Conservation (phyloP, 2,888 invertebrate species). For the Andrena trimmerana region DNA sequence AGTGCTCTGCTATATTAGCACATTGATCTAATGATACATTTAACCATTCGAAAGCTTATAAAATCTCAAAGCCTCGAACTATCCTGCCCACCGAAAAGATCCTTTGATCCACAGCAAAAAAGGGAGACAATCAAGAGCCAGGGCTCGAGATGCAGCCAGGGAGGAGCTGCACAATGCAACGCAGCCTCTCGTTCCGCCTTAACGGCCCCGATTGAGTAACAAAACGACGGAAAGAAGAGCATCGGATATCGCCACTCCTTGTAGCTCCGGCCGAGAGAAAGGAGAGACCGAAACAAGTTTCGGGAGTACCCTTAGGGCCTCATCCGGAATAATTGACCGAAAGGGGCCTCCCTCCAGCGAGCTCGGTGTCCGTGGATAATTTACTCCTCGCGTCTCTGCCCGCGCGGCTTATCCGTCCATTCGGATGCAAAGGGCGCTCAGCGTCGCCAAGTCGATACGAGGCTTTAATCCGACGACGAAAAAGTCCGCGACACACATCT, state of each 20-base stretch:
- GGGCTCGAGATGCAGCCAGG: neutral
- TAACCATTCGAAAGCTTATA: too few species aligned
- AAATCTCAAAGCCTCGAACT: too few species aligned
- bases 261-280: constrained; percentile 43
- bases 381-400: constrained; percentile 54
- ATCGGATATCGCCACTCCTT: constrained; percentile 52
- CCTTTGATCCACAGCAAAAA: neutral
- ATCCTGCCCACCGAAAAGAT: too few species aligned
- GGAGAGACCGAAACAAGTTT: constrained; percentile 70
- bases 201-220: constrained; percentile 38
- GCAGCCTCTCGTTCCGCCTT: constrained; percentile 42
- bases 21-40: too few species aligned
- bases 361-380: constrained; percentile 57
- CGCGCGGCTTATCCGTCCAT: constrained; percentile 63
- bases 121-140: neutral
- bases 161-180: constrained; percentile 15
- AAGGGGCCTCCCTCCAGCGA: constrained; percentile 38
- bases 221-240: constrained; percentile 50
- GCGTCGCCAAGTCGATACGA: constrained; percentile 27
- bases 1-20: neutral
- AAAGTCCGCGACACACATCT: constrained; percentile 3
- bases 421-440: constrained; percentile 68
- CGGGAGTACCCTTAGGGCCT: constrained; percentile 68
- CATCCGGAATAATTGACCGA: constrained; percentile 73
- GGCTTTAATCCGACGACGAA: constrained; percentile 32